Evolutionary conservation across 2,797 vertebrate genomes (phyloP).

Genomic region (Leptatherina wallacei): DNA sequence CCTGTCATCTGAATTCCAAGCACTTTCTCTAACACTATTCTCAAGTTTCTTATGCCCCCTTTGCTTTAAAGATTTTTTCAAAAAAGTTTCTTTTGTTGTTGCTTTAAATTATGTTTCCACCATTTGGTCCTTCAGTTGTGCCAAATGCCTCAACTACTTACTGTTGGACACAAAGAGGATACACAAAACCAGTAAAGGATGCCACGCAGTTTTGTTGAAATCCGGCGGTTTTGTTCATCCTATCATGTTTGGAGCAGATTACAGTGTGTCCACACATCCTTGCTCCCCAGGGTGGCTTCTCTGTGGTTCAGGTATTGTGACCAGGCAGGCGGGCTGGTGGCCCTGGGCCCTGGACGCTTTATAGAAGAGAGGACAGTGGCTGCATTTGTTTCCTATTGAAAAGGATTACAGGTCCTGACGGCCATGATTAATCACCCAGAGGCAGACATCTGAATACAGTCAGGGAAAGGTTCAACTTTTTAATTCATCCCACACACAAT

Average conservation of each 20-base stretch:
- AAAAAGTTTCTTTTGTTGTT: constrained; percentile 7
- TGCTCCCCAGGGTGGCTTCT: constrained; percentile 62
- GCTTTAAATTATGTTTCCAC: constrained; percentile 32
- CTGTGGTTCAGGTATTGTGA: constrained; percentile 80
- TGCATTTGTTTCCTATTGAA: constrained; percentile 94
- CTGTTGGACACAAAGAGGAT: constrained; percentile 54
- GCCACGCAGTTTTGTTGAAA: constrained; percentile 74
- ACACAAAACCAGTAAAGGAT: constrained; percentile 69
- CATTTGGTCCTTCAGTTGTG: constrained; percentile 30
- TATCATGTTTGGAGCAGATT: constrained; percentile 80
- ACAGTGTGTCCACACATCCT: constrained; percentile 69
- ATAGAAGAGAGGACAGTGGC: constrained; percentile 86
- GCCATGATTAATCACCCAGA: constrained; percentile 95
- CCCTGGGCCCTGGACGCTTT: constrained; percentile 75
- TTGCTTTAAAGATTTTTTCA: not conserved
- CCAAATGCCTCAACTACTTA: constrained; percentile 64
- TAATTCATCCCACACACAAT: constrained; percentile 88
- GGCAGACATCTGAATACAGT: constrained; percentile 93
- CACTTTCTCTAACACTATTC: constrained; percentile 36
- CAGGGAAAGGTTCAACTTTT: constrained; percentile 88
- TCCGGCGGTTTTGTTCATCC: constrained; percentile 65
- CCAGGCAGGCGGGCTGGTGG: constrained; percentile 76
- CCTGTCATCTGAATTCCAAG: constrained; percentile 58
- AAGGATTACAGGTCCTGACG: constrained; percentile 96
- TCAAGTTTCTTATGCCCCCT: constrained; percentile 15